phyloP scores from a whole-genome alignment of 1,140 invertebrate genomes.

The Parapsyche elsis region DNA sequence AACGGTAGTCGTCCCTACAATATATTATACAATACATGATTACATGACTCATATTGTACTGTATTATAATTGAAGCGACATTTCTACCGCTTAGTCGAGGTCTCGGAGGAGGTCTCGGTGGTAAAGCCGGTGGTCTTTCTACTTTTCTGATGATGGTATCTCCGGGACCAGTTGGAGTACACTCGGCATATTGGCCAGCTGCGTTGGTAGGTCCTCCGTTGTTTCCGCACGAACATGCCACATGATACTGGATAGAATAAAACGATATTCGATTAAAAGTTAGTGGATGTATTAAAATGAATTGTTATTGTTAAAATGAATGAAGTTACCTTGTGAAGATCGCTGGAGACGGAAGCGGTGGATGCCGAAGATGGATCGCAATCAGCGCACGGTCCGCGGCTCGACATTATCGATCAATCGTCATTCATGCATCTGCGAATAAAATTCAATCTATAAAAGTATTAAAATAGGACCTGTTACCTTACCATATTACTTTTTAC shows the following conservation, averaged over 20 bases:
- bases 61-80: not conserved
- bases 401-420: slow-evolving; percentile 55
- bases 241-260: slow-evolving; percentile 62
- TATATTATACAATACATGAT: slow-evolving; percentile 55
- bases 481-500: no score
- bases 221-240: slow-evolving; percentile 62
- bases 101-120: slow-evolving; percentile 61
- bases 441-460: not conserved
- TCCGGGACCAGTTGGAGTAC: slow-evolving; percentile 33
- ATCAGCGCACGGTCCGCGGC: slow-evolving; percentile 63
- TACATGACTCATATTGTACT: not conserved
- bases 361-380: slow-evolving; percentile 65
- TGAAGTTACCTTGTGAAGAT: slow-evolving; percentile 63
- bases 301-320: slow-evolving; percentile 1
- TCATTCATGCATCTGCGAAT: not conserved
- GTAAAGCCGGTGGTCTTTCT: slow-evolving; percentile 63
- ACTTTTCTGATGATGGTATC: slow-evolving; percentile 59
- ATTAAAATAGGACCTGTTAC: not conserved
- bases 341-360: slow-evolving; percentile 63
- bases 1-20: not conserved
- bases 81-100: slow-evolving; percentile 27
- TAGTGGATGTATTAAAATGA: not conserved
- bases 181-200: slow-evolving; percentile 62
- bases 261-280: not conserved
- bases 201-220: slow-evolving; percentile 44